phyloP scores from a whole-genome alignment of 2,888 invertebrate genomes.

The Brenthis hecate region DNA sequence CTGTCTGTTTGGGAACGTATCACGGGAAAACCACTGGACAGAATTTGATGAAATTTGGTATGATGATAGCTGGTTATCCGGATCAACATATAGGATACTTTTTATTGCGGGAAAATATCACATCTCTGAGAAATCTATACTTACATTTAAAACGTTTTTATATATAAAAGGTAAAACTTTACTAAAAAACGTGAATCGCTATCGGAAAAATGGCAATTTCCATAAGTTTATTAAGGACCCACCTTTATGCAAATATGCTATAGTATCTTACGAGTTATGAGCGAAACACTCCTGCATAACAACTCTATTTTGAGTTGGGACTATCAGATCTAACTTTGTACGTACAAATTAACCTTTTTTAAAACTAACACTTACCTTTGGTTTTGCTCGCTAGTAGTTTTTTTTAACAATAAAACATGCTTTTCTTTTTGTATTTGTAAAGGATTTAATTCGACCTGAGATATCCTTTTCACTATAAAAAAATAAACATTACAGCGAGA shows the following conservation, averaged over 20 bases:
- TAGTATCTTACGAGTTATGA: neutral
- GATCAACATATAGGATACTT: too few relatives aligned
- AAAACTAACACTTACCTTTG: neutral
- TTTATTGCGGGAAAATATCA: too few relatives aligned
- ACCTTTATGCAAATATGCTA: constrained; percentile 26
- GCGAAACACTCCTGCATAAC: neutral
- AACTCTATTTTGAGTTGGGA: neutral
- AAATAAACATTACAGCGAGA: too few relatives aligned
- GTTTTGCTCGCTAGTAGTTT: neutral
- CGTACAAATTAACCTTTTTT: neutral
- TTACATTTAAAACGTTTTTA: too few relatives aligned
- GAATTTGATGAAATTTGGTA: too few relatives aligned
- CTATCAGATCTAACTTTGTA: neutral
- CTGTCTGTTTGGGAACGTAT: too few relatives aligned
- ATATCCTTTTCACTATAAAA: too few relatives aligned
- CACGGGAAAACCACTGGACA: too few relatives aligned
- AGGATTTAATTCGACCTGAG: too few relatives aligned
- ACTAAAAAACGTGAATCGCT: neutral
- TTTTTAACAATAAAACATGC: neutral
- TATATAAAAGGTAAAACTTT: constrained; percentile 8
- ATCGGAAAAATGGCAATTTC: constrained; percentile 18
- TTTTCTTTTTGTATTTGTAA: too few relatives aligned
- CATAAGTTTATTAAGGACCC: constrained; percentile 22
- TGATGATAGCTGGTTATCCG: too few relatives aligned
- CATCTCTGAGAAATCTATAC: neutral